Evolutionary conservation across 2,113 vertebrate species (phyloP).

Genomic region (Hemiprocne comata): DNA sequence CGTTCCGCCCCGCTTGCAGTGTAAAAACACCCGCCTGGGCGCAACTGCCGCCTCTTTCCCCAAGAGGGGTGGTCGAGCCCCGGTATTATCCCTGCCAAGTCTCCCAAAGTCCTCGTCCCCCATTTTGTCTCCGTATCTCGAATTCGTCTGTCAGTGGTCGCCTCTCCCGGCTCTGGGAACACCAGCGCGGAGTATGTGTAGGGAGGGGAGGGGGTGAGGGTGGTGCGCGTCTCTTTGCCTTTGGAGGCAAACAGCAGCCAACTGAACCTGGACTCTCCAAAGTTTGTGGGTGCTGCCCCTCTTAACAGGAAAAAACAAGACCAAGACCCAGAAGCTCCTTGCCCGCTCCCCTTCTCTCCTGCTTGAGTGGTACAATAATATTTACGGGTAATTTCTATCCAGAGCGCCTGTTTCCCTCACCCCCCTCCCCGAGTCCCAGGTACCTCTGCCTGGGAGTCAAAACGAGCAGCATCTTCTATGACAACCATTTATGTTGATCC

Average conservation of each 20-base stretch:
- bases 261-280: neutral
- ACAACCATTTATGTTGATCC: constrained; percentile 75
- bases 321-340: neutral
- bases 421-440: neutral
- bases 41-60: neutral
- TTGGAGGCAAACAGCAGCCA: neutral
- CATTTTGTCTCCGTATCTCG: neutral
- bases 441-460: constrained; percentile 52
- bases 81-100: neutral
- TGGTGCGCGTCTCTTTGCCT: neutral
- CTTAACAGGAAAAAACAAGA: neutral
- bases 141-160: neutral
- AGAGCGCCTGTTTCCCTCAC: neutral
- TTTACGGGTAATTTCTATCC: neutral
- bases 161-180: neutral
- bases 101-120: neutral
- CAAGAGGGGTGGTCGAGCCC: neutral
- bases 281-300: neutral
- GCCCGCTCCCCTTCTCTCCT: neutral
- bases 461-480: constrained; percentile 64
- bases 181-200: neutral
- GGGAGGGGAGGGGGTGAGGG: neutral
- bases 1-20: neutral
- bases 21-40: neutral
- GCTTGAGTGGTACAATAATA: no score